These are phyloP conservation scores for Pipra filicauda DNA, from an alignment of 2,113 vertebrate species.

Conservation along the genomic window DNA sequence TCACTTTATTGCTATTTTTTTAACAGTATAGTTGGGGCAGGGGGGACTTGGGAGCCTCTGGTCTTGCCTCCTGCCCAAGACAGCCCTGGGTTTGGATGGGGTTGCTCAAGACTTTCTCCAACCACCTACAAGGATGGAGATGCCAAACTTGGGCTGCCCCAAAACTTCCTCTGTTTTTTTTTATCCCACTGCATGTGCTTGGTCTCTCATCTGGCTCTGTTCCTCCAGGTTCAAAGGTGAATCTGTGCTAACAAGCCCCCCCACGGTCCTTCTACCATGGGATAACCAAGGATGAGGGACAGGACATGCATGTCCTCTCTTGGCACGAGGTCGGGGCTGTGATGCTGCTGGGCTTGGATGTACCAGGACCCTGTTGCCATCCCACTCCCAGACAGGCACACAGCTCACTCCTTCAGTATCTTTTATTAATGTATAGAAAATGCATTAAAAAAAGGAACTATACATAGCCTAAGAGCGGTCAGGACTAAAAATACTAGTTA, in stretches of 20 bases:
- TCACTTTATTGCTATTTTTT: background rate
- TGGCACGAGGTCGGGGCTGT: background rate
- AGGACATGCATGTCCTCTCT: rapidly evolving
- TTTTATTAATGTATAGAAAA: constrained; percentile 99
- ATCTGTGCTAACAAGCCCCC: background rate
- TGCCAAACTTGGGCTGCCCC: background rate
- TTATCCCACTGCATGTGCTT: background rate
- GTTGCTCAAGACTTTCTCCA: background rate
- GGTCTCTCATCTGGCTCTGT: background rate
- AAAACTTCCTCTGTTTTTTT: background rate
- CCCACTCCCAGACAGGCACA: background rate
- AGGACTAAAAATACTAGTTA: constrained; percentile 93
- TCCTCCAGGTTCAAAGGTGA: rapidly evolving
- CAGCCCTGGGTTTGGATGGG: background rate
- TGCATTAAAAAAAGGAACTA: constrained; percentile 99
- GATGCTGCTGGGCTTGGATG: background rate
- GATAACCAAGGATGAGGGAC: background rate
- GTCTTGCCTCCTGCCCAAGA: background rate
- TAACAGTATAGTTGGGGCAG: background rate
- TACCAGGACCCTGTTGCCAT: rapidly evolving
- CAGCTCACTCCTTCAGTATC: constrained; percentile 77
- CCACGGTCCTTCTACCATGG: background rate
- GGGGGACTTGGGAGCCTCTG: background rate
- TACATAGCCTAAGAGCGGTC: constrained; percentile 89
- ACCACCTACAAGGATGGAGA: background rate